Percentiles rank a stretch among this genome's conserved stretches.
These are phyloP conservation scores for Colistium nudipinnis DNA, from an alignment of 2,113 vertebrate species.

Conservation along the genomic window DNA sequence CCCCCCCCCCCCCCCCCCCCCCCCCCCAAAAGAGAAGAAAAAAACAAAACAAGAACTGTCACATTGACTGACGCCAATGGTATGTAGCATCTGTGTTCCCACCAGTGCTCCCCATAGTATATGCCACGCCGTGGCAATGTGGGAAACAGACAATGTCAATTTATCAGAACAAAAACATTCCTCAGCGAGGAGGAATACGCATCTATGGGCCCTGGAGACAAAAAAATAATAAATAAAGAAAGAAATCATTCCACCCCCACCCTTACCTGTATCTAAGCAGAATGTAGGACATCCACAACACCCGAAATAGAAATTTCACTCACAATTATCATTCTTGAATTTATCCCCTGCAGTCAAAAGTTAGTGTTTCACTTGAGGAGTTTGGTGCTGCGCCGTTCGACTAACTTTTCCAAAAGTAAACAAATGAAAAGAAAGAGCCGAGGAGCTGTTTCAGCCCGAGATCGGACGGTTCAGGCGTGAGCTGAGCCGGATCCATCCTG, in stretches of 20 bases:
- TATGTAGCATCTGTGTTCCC: slow-evolving; percentile 71
- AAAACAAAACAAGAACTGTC: slow-evolving; percentile 76
- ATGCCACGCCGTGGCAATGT: slow-evolving; percentile 72
- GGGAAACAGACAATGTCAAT: slow-evolving; percentile 83
- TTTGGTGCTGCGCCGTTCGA: slow-evolving; percentile 54
- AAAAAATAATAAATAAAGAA: slow-evolving; percentile 38
- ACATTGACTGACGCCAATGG: slow-evolving; percentile 77
- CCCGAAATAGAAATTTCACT: slow-evolving; percentile 79
- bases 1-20: slow-evolving; percentile 49
- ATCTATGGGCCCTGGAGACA: slow-evolving; percentile 79
- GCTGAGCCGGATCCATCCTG: background rate
- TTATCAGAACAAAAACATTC: slow-evolving; percentile 83
- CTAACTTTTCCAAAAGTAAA: slow-evolving; percentile 71
- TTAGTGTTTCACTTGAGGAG: slow-evolving; percentile 68
- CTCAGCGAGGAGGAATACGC: slow-evolving; percentile 72
- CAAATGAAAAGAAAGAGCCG: slow-evolving; percentile 17
- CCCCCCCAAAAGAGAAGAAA: slow-evolving; percentile 63
- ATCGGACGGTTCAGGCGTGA: slow-evolving; percentile 2
- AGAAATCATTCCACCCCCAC: slow-evolving; percentile 71
- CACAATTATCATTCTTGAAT: slow-evolving; percentile 76
- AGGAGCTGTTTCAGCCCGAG: slow-evolving; percentile 5
- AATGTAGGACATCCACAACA: slow-evolving; percentile 79
- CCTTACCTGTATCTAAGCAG: slow-evolving; percentile 81
- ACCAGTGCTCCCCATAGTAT: slow-evolving; percentile 77
- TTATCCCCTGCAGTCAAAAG: slow-evolving; percentile 77